These are phyloP conservation scores for Camponotus fellah DNA, from an alignment of 2,888 invertebrate genomes.

Conservation along the genomic window DNA sequence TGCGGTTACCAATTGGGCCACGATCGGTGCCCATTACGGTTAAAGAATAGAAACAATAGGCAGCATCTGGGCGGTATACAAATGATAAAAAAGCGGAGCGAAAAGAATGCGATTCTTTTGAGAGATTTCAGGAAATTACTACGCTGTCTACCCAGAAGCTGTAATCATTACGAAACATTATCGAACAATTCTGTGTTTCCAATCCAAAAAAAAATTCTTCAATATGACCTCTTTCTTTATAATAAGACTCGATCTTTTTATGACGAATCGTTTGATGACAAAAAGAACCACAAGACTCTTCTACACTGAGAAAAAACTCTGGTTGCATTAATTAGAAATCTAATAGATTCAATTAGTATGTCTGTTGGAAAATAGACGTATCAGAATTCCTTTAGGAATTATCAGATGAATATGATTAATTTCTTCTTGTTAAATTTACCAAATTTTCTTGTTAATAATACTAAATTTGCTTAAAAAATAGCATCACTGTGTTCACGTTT, in stretches of 20 bases:
- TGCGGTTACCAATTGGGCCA: conserved; percentile 10
- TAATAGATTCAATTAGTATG: too few relatives aligned
- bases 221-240: background rate
- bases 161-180: background rate
- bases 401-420: too few relatives aligned
- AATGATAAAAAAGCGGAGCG: conserved; percentile 21
- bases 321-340: too few relatives aligned
- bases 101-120: background rate
- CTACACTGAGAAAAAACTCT: too few relatives aligned
- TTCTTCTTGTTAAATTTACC: too few relatives aligned
- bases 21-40: background rate
- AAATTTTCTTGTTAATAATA: too few relatives aligned
- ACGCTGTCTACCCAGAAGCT: background rate
- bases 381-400: too few relatives aligned
- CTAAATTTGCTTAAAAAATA: too few relatives aligned
- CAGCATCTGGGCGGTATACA: background rate
- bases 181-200: background rate
- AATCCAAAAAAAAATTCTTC: background rate
- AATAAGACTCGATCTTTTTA: background rate
- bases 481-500: too few relatives aligned
- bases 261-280: background rate
- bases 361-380: too few relatives aligned
- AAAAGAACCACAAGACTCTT: background rate
- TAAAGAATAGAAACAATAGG: conserved; percentile 22
- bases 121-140: background rate